Evolutionary conservation across 2,888 invertebrate species (phyloP).

Genomic region (Suillia variegata): DNA sequence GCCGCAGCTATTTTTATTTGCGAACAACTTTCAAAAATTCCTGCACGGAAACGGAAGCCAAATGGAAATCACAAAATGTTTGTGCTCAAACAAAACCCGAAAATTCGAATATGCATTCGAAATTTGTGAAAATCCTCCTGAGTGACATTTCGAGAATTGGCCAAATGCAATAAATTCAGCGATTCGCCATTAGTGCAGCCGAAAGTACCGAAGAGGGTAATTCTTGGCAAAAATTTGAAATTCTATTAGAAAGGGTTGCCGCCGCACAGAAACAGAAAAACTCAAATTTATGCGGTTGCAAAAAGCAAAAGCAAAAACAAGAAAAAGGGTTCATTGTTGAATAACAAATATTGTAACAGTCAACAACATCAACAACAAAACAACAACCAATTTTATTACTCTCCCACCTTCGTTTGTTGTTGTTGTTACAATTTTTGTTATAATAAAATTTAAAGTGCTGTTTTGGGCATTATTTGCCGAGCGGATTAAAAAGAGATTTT

Average conservation of each 20-base stretch:
- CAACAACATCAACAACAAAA: conserved; percentile 5
- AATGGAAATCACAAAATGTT: conserved; percentile 28
- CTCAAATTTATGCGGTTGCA: not conserved
- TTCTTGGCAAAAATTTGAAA: conserved; percentile 28
- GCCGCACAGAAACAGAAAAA: too few relatives aligned
- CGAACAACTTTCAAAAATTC: too few relatives aligned
- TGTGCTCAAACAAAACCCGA: conserved; percentile 20
- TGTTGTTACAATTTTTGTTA: conserved; percentile 30
- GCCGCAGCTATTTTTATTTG: too few relatives aligned
- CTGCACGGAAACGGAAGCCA: conserved; percentile 2
- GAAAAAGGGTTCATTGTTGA: conserved; percentile 10
- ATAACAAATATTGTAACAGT: conserved; percentile 12
- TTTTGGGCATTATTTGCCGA: conserved; percentile 42
- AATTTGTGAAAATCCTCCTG: conserved; percentile 56
- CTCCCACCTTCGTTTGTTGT: conserved; percentile 17
- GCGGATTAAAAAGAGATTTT: conserved; percentile 54
- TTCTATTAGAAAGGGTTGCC: too few relatives aligned
- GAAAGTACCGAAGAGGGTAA: conserved; percentile 25
- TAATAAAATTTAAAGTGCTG: conserved; percentile 56
- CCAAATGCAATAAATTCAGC: conserved; percentile 54
- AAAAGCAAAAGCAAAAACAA: too few relatives aligned
- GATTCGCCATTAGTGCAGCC: conserved; percentile 36
- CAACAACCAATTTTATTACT: conserved; percentile 8
- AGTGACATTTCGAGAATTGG: conserved; percentile 59
- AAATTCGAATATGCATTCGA: conserved; percentile 22